These are phyloP conservation scores for Rhynchonycteris naso DNA, from an alignment of 2,797 vertebrate genomes.

Conservation along the genomic window DNA sequence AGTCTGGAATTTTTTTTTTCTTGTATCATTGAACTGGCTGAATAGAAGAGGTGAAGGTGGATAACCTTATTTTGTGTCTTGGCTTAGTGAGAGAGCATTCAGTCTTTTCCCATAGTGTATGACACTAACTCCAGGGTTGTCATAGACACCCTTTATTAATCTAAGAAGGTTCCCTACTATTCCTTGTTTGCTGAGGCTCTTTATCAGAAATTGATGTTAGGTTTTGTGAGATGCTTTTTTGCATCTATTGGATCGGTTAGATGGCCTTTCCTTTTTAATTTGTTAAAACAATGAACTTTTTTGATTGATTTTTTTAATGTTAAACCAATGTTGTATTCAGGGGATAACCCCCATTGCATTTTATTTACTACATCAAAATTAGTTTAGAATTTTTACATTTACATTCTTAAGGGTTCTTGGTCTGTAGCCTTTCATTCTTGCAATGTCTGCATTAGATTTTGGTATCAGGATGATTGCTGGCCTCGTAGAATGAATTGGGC, in stretches of 20 bases:
- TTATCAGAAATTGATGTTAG: not conserved
- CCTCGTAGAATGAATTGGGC: not conserved
- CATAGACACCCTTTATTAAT: not conserved
- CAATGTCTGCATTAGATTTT: not conserved
- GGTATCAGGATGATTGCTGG: not conserved
- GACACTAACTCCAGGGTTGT: not conserved
- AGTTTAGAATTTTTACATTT: not conserved
- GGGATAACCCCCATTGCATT: not conserved
- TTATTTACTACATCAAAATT: not conserved
- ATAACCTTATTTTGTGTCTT: not conserved
- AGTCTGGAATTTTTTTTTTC: not conserved
- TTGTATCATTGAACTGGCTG: not conserved
- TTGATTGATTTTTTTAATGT: not conserved
- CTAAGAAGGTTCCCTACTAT: not conserved
- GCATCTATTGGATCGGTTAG: not conserved
- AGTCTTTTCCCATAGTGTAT: not conserved
- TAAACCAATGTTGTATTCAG: not conserved
- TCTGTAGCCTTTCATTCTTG: not conserved
- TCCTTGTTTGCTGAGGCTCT: not conserved
- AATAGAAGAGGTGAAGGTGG: not conserved
- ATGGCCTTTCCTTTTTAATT: not conserved
- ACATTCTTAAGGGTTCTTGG: not conserved
- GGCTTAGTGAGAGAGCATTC: not conserved
- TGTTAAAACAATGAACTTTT: not conserved
- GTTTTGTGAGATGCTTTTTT: not conserved